Conservation (phyloP, 2,888 invertebrate species). For the Lampropteryx suffumata region DNA sequence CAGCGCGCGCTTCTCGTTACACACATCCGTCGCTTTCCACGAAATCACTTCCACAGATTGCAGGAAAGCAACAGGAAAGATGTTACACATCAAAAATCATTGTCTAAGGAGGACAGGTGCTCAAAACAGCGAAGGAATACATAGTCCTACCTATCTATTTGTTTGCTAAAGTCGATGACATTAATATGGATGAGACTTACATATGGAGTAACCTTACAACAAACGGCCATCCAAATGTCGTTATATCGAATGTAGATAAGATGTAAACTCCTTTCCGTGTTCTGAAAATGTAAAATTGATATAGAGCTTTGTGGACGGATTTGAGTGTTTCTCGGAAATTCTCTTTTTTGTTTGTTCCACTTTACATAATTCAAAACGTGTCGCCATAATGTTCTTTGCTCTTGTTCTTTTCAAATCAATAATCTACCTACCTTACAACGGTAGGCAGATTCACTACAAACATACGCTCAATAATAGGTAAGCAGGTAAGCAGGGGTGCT, state of each 20-base stretch:
- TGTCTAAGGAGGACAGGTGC: too few species aligned
- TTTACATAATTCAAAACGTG: neutral
- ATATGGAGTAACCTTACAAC: neutral
- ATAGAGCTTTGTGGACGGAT: neutral
- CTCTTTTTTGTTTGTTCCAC: neutral
- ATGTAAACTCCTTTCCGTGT: conserved; percentile 1
- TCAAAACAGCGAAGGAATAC: neutral
- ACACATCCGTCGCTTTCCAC: too few species aligned
- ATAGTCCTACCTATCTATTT: neutral
- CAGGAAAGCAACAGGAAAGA: too few species aligned
- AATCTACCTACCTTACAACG: too few species aligned
- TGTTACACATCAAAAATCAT: too few species aligned
- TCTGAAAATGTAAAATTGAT: conserved; percentile 13
- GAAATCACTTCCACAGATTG: too few species aligned
- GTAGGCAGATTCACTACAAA: too few species aligned
- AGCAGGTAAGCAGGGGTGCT: too few species aligned
- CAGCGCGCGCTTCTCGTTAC: too few species aligned
- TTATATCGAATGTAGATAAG: conserved; percentile 2
- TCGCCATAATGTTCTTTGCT: too few species aligned
- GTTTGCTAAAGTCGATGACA: neutral
- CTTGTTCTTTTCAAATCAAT: too few species aligned
- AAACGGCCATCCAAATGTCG: conserved; percentile 6
- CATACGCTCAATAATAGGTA: too few species aligned
- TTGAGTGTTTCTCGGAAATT: neutral
- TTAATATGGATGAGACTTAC: conserved; percentile 1